A percentile compares a stretch with the other conserved stretches of the same genome.
phyloP scores from a whole-genome alignment of 2,888 invertebrate genomes.

The Ichneumoninae sp. region DNA sequence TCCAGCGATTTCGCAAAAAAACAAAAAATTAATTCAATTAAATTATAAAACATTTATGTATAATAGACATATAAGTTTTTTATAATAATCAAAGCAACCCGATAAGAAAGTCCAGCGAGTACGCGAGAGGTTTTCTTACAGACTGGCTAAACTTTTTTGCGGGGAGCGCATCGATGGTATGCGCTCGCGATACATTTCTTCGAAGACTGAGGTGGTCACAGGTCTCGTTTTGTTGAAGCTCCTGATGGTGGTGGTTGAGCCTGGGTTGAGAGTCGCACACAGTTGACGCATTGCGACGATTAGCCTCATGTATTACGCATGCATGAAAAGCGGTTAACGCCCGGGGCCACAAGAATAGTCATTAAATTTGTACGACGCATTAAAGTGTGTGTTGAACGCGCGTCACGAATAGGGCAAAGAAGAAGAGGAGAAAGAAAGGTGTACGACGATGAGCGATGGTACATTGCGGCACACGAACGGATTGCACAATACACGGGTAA shows the following conservation, averaged over 20 bases:
- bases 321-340: constrained; percentile 67
- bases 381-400: constrained; percentile 29
- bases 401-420: constrained; percentile 6
- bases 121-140: constrained; percentile 4
- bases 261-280: constrained; percentile 40
- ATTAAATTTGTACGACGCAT: constrained; percentile 71
- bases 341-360: constrained; percentile 68
- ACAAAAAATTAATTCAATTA: neutral
- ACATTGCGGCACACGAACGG: constrained; percentile 35
- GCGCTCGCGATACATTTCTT: constrained; percentile 47
- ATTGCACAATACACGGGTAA: constrained; percentile 44
- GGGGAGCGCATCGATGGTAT: constrained; percentile 1
- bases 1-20: constrained; percentile 3
- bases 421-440: neutral
- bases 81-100: neutral
- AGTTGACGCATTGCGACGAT: constrained; percentile 77
- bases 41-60: neutral
- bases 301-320: constrained; percentile 77
- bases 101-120: neutral
- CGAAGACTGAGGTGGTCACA: constrained; percentile 50
- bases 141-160: neutral
- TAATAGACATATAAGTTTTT: neutral
- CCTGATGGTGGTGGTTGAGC: constrained; percentile 1
- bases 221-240: constrained; percentile 44
- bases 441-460: constrained; percentile 47